Evolutionary conservation across 2,888 invertebrate genomes (phyloP).

Genomic region (Norana najaformis): DNA sequence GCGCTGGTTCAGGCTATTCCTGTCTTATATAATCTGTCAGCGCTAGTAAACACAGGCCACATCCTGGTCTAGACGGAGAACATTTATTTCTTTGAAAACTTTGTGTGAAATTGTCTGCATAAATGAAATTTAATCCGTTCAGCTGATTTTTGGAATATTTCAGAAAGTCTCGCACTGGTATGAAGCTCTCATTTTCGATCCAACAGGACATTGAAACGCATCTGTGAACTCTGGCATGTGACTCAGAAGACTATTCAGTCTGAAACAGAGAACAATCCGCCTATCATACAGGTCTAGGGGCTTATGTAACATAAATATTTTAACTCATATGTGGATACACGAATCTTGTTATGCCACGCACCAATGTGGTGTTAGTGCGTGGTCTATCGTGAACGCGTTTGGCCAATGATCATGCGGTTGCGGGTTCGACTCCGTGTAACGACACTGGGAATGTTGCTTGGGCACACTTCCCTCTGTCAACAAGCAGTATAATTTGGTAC

Average conservation of each 20-base stretch:
- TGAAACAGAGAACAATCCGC: neutral
- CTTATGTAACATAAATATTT: neutral
- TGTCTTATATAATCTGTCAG: too few species aligned
- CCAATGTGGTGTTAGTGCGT: too few species aligned
- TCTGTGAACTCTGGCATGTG: constrained; percentile 35
- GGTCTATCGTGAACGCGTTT: too few species aligned
- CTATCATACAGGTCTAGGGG: neutral
- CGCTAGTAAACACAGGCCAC: too few species aligned
- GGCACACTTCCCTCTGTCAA: too few species aligned
- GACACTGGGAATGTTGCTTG: too few species aligned
- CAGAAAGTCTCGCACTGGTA: constrained; percentile 2
- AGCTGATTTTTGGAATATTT: neutral
- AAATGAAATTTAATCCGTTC: neutral
- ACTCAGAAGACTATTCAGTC: constrained; percentile 32
- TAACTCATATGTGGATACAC: too few species aligned
- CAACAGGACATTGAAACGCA: constrained; percentile 25
- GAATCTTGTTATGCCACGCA: too few species aligned
- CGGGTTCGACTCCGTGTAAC: too few species aligned
- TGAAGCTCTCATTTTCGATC: constrained; percentile 18
- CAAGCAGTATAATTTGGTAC: too few species aligned
- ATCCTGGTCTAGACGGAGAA: neutral
- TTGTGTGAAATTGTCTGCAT: neutral
- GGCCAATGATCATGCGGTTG: too few species aligned
- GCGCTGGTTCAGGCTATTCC: neutral
- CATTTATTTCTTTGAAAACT: neutral